Evolutionary conservation across 2,113 vertebrate species (phyloP).

Genomic region (Thalassoma bifasciatum): DNA sequence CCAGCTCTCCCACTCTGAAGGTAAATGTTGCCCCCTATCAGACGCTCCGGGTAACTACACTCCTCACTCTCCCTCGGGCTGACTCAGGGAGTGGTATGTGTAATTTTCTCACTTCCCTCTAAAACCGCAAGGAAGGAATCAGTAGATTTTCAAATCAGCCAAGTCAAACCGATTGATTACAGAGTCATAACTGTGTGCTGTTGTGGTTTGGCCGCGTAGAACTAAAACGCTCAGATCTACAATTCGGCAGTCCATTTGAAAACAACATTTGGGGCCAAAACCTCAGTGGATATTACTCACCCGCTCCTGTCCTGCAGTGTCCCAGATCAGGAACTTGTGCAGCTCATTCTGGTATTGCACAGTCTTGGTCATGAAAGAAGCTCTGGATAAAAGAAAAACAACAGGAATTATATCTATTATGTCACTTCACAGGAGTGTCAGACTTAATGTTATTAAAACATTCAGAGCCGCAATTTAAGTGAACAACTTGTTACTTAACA

Average conservation of each 20-base stretch:
- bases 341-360: slow-evolving; percentile 97
- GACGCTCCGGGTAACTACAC: slow-evolving; percentile 64
- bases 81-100: slow-evolving; percentile 16
- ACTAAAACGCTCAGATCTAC: background rate
- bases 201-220: background rate
- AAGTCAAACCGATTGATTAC: background rate
- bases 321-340: slow-evolving; percentile 98
- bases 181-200: slow-evolving; percentile 5
- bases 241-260: background rate
- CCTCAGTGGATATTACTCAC: slow-evolving; percentile 78
- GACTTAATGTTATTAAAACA: background rate
- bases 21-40: slow-evolving; percentile 79
- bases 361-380: slow-evolving; percentile 98
- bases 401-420: background rate
- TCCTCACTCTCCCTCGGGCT: background rate
- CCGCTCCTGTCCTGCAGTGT: slow-evolving; percentile 95
- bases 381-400: slow-evolving; percentile 81
- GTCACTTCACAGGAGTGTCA: background rate
- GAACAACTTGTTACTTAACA: too few relatives aligned
- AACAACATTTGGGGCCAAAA: background rate
- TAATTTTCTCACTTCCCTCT: slow-evolving; percentile 26
- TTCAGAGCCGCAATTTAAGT: too few relatives aligned
- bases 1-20: slow-evolving; percentile 40
- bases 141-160: background rate
- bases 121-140: background rate